Evolutionary conservation across 2,888 invertebrate species (phyloP), one percentile per base, ranked within the genome.

Genomic region (Gymnosoma rotundatum): DNA sequence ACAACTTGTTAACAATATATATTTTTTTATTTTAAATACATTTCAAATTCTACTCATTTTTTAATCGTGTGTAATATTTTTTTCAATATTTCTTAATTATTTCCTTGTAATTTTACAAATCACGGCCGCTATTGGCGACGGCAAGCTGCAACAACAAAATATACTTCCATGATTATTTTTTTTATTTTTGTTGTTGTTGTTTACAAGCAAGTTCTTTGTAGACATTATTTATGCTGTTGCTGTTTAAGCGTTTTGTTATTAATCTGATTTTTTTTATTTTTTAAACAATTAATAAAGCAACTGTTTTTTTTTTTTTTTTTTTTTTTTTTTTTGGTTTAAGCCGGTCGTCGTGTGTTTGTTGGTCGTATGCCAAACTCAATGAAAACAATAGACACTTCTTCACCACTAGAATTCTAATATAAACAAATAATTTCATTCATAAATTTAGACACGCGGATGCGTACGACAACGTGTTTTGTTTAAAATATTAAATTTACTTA

Each of bases 31-130:
- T 32, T 32, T 8, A 32, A 32, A 32, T 32, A 6, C 2, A 32
- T 32, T 32, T 32, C n/a, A 50, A 42, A 42, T 38, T 38, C n/a
- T 63, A 36, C 52, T 42, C 21, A 54, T 45, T 64, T 64, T n/a
- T 38, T 7, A 63, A 16, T 63, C 14, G 50, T 69, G 20, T 54
- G 32, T 52, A 70, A 63, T 48, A n/a, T 48, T 14, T 67, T 63
- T 63, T 70, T 63, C 67, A 73, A 83, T 78, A 83, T 78, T 74
- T 78, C 74, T 70, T 66, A 79, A 79, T 70, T 66, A 83, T 83
- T 79, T 83, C 75, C 79, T 75, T 38, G 64, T 72, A 66, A 79
- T 7, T 79, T 74, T 52, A 70, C 64, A 74, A 82, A 61, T 74
- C 60, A 61, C 48, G 63, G 69, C 8, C n/a, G 20, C 12, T 45